A percentile compares a stretch with the other conserved stretches of the same genome.
Evolutionary conservation across 2,888 invertebrate genomes (phyloP).

Genomic region (Eupithecia centaureata): DNA sequence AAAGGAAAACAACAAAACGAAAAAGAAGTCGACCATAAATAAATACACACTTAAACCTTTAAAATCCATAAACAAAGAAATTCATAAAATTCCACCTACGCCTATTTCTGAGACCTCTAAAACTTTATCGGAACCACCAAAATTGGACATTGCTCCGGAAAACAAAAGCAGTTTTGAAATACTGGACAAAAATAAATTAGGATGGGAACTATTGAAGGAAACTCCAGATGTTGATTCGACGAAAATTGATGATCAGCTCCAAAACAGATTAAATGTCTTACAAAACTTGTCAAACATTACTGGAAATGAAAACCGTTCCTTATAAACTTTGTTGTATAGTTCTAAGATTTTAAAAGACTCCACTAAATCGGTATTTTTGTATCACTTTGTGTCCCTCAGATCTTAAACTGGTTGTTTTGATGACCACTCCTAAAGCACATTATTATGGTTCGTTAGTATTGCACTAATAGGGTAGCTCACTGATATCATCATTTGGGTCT

Average conservation of each 20-base stretch:
- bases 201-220: constrained; percentile 85
- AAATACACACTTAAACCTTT: constrained; percentile 63
- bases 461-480: constrained; percentile 54
- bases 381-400: constrained; percentile 56
- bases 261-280: constrained; percentile 65
- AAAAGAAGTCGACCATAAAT: constrained; percentile 56
- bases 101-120: constrained; percentile 81
- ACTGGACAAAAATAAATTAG: constrained; percentile 83
- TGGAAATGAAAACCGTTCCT: constrained; percentile 69
- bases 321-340: constrained; percentile 81
- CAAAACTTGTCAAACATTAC: constrained; percentile 61
- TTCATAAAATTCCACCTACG: constrained; percentile 75
- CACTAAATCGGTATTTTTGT: constrained; percentile 79
- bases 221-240: constrained; percentile 65
- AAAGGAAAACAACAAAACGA: constrained; percentile 60
- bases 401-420: constrained; percentile 50
- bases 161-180: constrained; percentile 83
- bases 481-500: background rate
- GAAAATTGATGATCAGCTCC: constrained; percentile 72
- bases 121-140: constrained; percentile 59
- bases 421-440: constrained; percentile 64
- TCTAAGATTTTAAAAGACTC: constrained; percentile 77
- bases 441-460: constrained; percentile 70
- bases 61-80: constrained; percentile 81
- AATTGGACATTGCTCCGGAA: constrained; percentile 74